Base-by-base conservation (phyloP, 1,140 invertebrate species). In the Anastatus disparis region DNA sequence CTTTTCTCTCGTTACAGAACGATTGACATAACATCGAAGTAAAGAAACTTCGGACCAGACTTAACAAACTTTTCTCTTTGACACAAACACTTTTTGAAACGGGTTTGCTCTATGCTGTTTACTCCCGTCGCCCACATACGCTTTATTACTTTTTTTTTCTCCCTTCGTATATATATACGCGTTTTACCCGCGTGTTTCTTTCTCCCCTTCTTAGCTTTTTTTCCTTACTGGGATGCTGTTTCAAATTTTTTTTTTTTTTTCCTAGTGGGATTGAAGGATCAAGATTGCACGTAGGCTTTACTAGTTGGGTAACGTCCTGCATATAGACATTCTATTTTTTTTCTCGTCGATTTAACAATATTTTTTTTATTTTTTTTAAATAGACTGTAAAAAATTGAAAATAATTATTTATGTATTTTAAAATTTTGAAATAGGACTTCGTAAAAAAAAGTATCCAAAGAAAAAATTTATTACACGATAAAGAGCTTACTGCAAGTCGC, bases 111-210 rank as follows among this genome's bases (percentile, higher is more conserved):
- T 17, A 0, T 38, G 55, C 27, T 58, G 55, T 58, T 40, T 58
- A 12, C 55, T 38, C 20, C 15, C 31, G 53, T 8, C 52, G 6
- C 48, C 13, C 13, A n/a, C 31, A 26, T 22, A 17, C 24, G 53
- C 53, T 15, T 58, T 58, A 58, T 58, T 58, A 26, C 55, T 58
- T 58, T n/a, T n/a, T n/a, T n/a, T n/a, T 58, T 35, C 55, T 58
- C 55, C 55, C 55, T 58, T 24, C n/a, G n/a, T n/a, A n/a, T n/a
- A n/a, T n/a, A n/a, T n/a, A n/a, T n/a, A n/a, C n/a, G n/a, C n/a
- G n/a, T n/a, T 26, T 38, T 42, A 44, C 22, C 50, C 26, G 50
- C 50, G 3, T 17, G 12, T 58, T 58, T 40, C 27, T 40, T 40
- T 20, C 17, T 31, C 27, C n/a, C 8, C n/a, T n/a, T n/a, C n/a